Evolutionary conservation across 2,888 invertebrate species (phyloP).

Genomic region (Brenthis daphne): DNA sequence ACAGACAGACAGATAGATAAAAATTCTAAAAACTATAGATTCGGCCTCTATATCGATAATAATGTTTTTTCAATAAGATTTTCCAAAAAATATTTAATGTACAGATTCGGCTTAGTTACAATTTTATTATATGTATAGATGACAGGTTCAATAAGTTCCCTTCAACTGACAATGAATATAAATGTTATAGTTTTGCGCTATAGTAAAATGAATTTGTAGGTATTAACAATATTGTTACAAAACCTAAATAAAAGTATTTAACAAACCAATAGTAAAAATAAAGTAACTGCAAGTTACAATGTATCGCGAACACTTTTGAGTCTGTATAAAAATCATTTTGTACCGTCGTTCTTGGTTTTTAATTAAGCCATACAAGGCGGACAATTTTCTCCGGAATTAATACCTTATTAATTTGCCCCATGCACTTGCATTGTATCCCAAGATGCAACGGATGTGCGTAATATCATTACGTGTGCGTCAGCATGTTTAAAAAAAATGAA

Average conservation of each 20-base stretch:
- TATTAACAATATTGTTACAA: neutral
- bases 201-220: too few relatives aligned
- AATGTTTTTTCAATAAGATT: too few relatives aligned
- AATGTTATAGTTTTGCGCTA: too few relatives aligned
- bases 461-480: conserved; percentile 43
- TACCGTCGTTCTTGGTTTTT: conserved; percentile 1
- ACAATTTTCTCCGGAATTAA: conserved; percentile 43
- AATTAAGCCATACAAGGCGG: conserved; percentile 25
- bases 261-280: neutral
- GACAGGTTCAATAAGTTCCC: conserved; percentile 9
- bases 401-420: conserved; percentile 69
- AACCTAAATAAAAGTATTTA: neutral
- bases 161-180: neutral
- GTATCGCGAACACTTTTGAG: neutral
- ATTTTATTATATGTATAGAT: neutral
- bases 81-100: too few relatives aligned
- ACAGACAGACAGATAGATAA: too few relatives aligned
- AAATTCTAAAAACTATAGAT: too few relatives aligned
- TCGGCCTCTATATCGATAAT: too few relatives aligned
- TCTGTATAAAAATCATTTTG: neutral
- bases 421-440: conserved; percentile 58
- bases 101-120: too few relatives aligned
- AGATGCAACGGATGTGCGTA: conserved; percentile 72
- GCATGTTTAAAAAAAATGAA: conserved; percentile 24
- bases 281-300: neutral